phyloP scores from a whole-genome alignment of 2,113 vertebrate genomes.

The Antigone vipio region DNA sequence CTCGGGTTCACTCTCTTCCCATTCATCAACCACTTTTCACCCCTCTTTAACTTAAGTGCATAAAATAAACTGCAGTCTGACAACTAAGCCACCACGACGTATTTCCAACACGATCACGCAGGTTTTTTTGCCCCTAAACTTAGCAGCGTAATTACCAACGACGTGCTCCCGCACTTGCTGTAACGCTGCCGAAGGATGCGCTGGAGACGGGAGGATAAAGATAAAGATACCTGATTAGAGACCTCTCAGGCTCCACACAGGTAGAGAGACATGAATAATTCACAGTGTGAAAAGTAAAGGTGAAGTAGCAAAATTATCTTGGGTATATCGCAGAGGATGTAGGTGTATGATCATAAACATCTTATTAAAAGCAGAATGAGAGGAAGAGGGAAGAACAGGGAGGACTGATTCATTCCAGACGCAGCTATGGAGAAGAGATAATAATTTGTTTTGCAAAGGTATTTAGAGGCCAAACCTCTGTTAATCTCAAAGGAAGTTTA shows the following conservation, averaged over 20 bases:
- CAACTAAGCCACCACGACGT: rapidly evolving
- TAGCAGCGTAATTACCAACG: neutral
- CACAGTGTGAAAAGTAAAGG: neutral
- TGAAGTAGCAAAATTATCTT: neutral
- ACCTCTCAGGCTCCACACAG: neutral
- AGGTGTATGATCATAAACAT: neutral
- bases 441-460: neutral
- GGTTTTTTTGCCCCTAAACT: neutral
- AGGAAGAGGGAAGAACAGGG: neutral
- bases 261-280: neutral
- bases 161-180: rapidly evolving
- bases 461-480: neutral
- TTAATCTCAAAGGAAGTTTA: neutral
- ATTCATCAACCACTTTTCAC: neutral
- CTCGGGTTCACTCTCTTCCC: neutral
- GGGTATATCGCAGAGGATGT: neutral
- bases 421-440: neutral
- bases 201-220: neutral
- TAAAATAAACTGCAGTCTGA: neutral
- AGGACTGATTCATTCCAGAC: neutral
- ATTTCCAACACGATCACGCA: neutral
- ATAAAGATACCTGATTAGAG: neutral
- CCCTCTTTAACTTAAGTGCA: neutral
- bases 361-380: neutral
- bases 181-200: neutral